Conservation (phyloP, 2,113 vertebrate species). For the Puntigrus tetrazona region DNA sequence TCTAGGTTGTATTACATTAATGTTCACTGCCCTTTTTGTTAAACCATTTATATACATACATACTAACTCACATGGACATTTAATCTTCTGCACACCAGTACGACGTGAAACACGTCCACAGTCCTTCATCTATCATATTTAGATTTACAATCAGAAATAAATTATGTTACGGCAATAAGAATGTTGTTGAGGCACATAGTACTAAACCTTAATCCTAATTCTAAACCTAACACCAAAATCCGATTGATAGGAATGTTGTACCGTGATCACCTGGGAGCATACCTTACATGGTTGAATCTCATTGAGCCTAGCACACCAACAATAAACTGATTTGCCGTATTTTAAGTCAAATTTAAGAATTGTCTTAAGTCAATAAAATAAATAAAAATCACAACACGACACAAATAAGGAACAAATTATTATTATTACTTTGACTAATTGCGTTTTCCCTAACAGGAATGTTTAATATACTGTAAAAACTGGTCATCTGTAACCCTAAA, state of each 20-base stretch:
- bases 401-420: too few species aligned
- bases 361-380: too few species aligned
- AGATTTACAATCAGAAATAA: not conserved
- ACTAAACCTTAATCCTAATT: not conserved
- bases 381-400: not conserved
- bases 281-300: not conserved
- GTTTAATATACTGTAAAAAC: too few species aligned
- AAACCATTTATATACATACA: not conserved
- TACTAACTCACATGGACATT: not conserved
- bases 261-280: not conserved
- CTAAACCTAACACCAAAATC: conserved; percentile 5
- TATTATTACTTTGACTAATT: too few species aligned
- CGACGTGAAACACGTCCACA: not conserved
- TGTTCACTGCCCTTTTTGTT: not conserved
- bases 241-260: not conserved
- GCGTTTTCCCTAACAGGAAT: too few species aligned
- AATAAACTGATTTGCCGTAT: not conserved
- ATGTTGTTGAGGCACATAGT: not conserved
- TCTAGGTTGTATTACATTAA: not conserved
- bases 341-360: not conserved
- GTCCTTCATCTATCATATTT: not conserved
- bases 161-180: not conserved
- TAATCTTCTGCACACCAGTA: conserved; percentile 7
- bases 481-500: too few species aligned
- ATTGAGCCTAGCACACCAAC: not conserved